phyloP scores from a whole-genome alignment of 2,797 vertebrate genomes.

The Gobionotothen gibberifrons region DNA sequence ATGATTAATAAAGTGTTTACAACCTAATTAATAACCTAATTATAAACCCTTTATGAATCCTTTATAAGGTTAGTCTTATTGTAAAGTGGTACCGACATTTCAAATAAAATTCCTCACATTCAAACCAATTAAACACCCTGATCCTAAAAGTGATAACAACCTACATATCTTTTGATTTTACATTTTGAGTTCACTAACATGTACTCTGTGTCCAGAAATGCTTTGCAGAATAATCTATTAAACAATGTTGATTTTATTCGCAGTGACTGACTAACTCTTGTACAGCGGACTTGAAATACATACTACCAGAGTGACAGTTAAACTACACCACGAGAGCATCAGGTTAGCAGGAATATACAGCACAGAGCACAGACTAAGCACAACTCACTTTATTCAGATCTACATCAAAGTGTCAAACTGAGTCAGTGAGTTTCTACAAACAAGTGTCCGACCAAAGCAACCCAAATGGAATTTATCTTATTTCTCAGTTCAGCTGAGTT shows the following conservation, averaged over 20 bases:
- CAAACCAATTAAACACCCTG: conserved; percentile 27
- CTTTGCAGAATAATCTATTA: conserved; percentile 20
- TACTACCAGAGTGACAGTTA: conserved; percentile 62
- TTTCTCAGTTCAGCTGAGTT: neutral
- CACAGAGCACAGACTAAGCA: conserved; percentile 63
- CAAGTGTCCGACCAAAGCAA: conserved; percentile 10
- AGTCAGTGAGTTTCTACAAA: conserved; percentile 50
- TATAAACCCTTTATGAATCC: too few species aligned
- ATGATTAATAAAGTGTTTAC: too few species aligned
- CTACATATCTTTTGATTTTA: conserved; percentile 24
- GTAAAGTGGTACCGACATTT: neutral
- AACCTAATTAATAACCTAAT: too few species aligned
- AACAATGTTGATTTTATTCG: conserved; percentile 28
- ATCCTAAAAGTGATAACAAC: conserved; percentile 24
- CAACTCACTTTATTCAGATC: conserved; percentile 46
- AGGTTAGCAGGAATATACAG: conserved; percentile 77
- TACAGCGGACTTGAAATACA: conserved; percentile 55
- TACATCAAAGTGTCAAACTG: conserved; percentile 48
- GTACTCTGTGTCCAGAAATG: conserved; percentile 26
- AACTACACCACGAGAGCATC: conserved; percentile 62
- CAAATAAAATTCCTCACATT: conserved; percentile 26
- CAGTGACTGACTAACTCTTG: conserved; percentile 48
- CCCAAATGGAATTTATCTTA: neutral
- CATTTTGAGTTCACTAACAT: conserved; percentile 17
- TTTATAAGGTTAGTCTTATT: too few species aligned